phyloP scores from a whole-genome alignment of 2,113 vertebrate genomes.

The Tupaia chinensis region DNA sequence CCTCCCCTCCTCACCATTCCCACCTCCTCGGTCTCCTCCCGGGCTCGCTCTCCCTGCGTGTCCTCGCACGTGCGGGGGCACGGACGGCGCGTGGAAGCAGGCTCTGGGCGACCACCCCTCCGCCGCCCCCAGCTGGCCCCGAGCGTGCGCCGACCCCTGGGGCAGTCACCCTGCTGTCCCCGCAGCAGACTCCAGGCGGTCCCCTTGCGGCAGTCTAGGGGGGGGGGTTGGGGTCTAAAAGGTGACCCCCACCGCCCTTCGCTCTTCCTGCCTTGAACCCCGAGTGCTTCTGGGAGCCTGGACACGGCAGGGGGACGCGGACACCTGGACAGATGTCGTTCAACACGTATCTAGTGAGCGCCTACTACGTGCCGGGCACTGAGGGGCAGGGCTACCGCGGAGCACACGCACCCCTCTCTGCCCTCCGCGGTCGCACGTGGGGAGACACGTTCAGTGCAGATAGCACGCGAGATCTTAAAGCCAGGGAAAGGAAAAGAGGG shows the following conservation, averaged over 20 bases:
- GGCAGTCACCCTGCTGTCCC: background rate
- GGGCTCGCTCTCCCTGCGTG: background rate
- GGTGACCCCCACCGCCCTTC: background rate
- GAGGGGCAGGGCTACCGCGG: background rate
- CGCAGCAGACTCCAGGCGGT: background rate
- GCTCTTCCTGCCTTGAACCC: background rate
- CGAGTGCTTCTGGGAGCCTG: background rate
- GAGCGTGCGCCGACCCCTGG: background rate
- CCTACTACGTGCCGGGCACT: background rate
- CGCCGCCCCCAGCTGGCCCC: background rate
- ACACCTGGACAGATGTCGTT: background rate
- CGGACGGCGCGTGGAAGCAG: fast-evolving
- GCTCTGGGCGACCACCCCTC: background rate
- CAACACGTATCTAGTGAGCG: fast-evolving
- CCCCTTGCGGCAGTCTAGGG: background rate
- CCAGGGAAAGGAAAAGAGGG: background rate
- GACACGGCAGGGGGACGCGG: background rate
- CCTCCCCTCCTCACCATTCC: background rate
- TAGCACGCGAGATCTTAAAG: background rate
- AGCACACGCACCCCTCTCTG: background rate
- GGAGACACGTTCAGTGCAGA: background rate
- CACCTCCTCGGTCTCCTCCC: background rate
- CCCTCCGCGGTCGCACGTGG: background rate
- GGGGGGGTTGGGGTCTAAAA: background rate
- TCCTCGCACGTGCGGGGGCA: background rate